Conservation (phyloP, 2,113 vertebrate genomes). For the Callaeas wilsoni region DNA sequence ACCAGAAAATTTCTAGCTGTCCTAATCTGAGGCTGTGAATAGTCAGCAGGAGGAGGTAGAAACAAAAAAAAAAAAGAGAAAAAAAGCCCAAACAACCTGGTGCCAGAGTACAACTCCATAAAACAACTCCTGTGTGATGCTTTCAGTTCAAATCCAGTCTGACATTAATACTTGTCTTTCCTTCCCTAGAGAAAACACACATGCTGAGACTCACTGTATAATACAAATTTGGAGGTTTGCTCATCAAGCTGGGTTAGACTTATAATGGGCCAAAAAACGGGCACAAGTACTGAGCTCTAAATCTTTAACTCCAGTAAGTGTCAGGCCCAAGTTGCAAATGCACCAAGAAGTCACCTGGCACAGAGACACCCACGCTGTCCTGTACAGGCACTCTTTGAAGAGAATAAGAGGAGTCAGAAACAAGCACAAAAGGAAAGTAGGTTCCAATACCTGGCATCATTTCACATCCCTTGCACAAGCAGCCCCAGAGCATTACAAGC, state of each 20-base stretch:
- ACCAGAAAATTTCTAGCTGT: constrained; percentile 21
- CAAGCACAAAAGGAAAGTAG: neutral
- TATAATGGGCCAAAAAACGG: neutral
- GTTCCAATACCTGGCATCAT: neutral
- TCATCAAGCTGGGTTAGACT: neutral
- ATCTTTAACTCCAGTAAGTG: neutral
- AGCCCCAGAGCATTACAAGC: neutral
- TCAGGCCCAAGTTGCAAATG: neutral
- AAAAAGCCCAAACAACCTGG: neutral
- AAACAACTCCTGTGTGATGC: neutral
- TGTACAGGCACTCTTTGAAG: neutral
- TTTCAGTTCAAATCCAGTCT: constrained; percentile 26
- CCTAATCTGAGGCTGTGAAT: neutral
- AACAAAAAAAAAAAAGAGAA: neutral
- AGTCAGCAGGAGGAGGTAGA: neutral
- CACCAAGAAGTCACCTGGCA: neutral
- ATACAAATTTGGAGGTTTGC: constrained; percentile 1
- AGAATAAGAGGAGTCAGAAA: neutral
- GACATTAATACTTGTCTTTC: constrained; percentile 8
- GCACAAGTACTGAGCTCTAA: neutral
- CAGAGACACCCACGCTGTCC: neutral
- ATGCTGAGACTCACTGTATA: neutral
- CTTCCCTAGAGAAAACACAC: neutral
- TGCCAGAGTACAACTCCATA: neutral
- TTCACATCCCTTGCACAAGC: neutral